Evolutionary conservation across 2,888 invertebrate species (phyloP), one percentile per base, ranked within the genome.

Genomic region (Aricia artaxerxes): DNA sequence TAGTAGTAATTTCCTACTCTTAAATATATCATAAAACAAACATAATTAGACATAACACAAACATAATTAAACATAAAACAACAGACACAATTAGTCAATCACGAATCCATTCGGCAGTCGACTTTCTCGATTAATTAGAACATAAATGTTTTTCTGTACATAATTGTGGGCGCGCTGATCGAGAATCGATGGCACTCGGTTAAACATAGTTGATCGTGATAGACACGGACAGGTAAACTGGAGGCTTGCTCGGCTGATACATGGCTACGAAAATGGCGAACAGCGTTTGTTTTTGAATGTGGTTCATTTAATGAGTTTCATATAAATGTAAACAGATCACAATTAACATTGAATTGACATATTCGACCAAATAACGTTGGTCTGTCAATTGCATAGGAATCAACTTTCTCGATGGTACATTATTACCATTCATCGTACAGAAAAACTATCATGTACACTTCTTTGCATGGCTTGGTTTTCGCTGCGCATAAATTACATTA

Each of bases 91-190:
- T 64, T 64, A 64, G 31, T 31, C 11, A 31, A 64, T 31, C 64
- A 49, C 49, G 4, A 61, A n/a, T 61, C 64, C 31, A 64, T 31
- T 64, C 31, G 31, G 31, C 64, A 64, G 31, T 64, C 3, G 31
- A 31, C 11, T 64, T 64, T 64, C 64, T 64, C 64, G 49, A 64
- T 64, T 64, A 64, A 64, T 31, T 64, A 31, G 64, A 64, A 35
- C 64, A 64, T 64, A 64, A 64, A 64, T 64, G 64, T 64, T 64
- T 64, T 64, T 64, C 64, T 64, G 31, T 31, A 9, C 31, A 64
- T 64, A 61, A 61, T 61, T 9, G 61, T 61, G 64, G 9, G 4
- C 31, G 64, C 31, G 64, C 64, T 11, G 64, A 64, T 64, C 64
- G 24, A 64, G 64, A 64, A 64, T 64, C 64, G 64, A 64, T 64